Evolutionary conservation across 2,888 invertebrate genomes (phyloP).

Genomic region (Cremastobaeus sp.): DNA sequence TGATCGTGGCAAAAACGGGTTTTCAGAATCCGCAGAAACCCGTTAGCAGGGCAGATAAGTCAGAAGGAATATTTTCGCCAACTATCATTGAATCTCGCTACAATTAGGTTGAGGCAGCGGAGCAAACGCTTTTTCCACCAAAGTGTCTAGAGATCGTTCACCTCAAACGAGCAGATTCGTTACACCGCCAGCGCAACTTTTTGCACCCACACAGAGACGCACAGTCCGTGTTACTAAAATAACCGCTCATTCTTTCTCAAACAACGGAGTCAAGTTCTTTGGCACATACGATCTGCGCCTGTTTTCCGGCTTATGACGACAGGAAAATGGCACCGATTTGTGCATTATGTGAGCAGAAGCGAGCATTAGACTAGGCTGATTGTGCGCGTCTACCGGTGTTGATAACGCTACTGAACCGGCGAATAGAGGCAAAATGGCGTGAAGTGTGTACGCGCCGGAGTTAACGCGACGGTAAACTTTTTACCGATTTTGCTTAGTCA

Average conservation of each 20-base stretch:
- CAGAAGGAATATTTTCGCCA: too few relatives aligned
- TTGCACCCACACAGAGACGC: too few relatives aligned
- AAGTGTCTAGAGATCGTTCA: conserved; percentile 44
- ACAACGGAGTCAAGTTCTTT: conserved; percentile 53
- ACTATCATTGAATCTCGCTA: too few relatives aligned
- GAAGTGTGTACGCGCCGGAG: conserved; percentile 17
- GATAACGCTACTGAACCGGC: conserved; percentile 18
- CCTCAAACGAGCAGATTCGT: conserved; percentile 19
- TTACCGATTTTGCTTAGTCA: conserved; percentile 57
- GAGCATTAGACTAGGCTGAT: conserved; percentile 16
- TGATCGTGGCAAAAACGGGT: too few relatives aligned
- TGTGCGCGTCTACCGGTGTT: conserved; percentile 18
- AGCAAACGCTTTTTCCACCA: too few relatives aligned
- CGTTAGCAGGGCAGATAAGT: too few relatives aligned
- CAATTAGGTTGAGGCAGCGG: too few relatives aligned
- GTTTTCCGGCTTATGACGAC: conserved; percentile 60
- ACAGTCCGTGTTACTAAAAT: conserved; percentile 30
- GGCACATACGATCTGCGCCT: conserved; percentile 47
- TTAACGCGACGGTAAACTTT: conserved; percentile 23
- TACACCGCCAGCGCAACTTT: conserved; percentile 21
- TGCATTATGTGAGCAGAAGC: conserved; percentile 18
- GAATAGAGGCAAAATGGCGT: conserved; percentile 27
- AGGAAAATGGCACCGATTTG: conserved; percentile 20
- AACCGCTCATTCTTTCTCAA: conserved; percentile 13
- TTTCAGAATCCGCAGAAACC: too few relatives aligned